Percentiles rank a stretch among this genome's conserved stretches.
Conservation (phyloP, 2,113 vertebrate genomes). For the Pedionomus torquatus region DNA sequence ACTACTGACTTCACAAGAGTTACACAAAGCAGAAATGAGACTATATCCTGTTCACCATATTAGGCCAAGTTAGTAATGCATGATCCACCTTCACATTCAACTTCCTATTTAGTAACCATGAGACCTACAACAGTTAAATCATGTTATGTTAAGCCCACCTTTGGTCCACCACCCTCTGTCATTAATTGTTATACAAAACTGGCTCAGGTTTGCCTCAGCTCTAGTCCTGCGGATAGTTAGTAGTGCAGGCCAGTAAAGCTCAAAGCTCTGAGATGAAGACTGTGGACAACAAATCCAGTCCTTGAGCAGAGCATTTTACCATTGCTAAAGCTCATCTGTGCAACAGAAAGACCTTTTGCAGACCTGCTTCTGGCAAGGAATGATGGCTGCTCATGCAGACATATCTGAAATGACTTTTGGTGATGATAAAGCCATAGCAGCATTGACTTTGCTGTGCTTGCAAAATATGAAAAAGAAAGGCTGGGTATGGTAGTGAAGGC, state of each 20-base stretch:
- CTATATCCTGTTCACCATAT: constrained; percentile 51
- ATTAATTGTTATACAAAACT: neutral
- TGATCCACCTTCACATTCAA: neutral
- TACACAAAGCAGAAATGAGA: constrained; percentile 34
- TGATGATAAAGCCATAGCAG: neutral
- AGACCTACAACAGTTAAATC: constrained; percentile 12
- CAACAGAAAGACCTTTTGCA: neutral
- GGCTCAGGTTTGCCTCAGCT: neutral
- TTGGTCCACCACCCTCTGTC: neutral
- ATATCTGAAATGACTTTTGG: neutral
- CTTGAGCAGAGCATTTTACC: neutral
- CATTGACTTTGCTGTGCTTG: neutral
- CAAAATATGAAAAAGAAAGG: neutral
- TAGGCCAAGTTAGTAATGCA: neutral
- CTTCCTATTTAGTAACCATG: constrained; percentile 44
- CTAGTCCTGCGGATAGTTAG: neutral
- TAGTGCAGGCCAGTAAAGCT: neutral
- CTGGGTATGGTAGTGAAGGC: rapidly evolving
- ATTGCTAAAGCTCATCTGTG: neutral
- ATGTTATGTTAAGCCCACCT: neutral
- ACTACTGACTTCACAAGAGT: neutral
- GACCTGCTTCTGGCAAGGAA: neutral
- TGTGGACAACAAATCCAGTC: neutral
- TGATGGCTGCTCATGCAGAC: neutral
- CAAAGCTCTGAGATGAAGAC: neutral